phyloP scores from a whole-genome alignment of 2,797 vertebrate genomes.

The Cygnus olor region DNA sequence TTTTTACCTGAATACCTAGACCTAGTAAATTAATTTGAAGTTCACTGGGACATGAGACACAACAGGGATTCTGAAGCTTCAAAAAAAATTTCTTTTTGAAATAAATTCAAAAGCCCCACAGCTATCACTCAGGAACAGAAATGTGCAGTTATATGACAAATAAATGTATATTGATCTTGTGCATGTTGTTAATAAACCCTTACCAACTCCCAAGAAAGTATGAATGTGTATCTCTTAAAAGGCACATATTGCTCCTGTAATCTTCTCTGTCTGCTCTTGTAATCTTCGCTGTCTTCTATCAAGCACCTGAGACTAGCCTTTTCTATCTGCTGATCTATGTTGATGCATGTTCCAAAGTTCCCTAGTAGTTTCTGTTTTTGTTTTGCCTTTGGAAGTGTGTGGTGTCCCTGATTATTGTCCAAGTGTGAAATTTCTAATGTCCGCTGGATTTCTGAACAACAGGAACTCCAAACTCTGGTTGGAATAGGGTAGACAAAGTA shows the following conservation, averaged over 20 bases:
- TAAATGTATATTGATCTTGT: not conserved
- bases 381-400: not conserved
- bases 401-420: not conserved
- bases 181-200: not conserved
- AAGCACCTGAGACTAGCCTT: not conserved
- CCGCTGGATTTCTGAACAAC: not conserved
- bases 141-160: not conserved
- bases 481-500: not conserved
- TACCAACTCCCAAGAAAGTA: not conserved
- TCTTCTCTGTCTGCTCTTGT: not conserved
- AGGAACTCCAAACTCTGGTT: not conserved
- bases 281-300: not conserved
- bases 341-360: not conserved
- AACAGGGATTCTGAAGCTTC: conserved; percentile 22
- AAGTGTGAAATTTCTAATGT: not conserved
- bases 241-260: not conserved
- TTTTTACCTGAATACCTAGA: conserved; percentile 34
- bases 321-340: not conserved
- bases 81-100: not conserved
- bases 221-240: not conserved
- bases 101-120: not conserved
- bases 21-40: conserved; percentile 35
- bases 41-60: not conserved
- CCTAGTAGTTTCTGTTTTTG: not conserved
- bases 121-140: not conserved